Percentiles rank a stretch among this genome's conserved stretches.
Evolutionary conservation across 2,888 invertebrate species (phyloP).

Genomic region (Lutraria lutraria): DNA sequence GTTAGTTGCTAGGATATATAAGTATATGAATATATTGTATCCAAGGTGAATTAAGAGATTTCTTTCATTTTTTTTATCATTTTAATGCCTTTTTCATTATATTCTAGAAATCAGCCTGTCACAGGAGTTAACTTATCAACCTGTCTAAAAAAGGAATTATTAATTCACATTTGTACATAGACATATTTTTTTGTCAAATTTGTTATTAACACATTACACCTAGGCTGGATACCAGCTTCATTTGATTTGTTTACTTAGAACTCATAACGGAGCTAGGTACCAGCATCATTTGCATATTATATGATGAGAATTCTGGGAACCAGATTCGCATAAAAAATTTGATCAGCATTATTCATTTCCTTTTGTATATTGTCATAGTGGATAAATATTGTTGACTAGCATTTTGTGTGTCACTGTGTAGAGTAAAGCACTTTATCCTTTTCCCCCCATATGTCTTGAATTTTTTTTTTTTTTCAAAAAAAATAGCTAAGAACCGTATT

Average conservation of each 20-base stretch:
- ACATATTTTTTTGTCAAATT: conserved; percentile 14
- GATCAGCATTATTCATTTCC: conserved; percentile 28
- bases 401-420: conserved; percentile 14
- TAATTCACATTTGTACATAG: conserved; percentile 18
- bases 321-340: background rate
- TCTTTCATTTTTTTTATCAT: background rate
- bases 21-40: background rate
- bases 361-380: conserved; percentile 24
- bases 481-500: background rate
- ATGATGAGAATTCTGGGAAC: background rate
- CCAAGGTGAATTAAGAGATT: conserved; percentile 15
- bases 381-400: conserved; percentile 25
- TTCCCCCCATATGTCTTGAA: background rate
- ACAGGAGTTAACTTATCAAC: conserved; percentile 29
- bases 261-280: background rate
- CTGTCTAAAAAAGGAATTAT: conserved; percentile 40
- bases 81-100: conserved; percentile 4
- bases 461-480: background rate
- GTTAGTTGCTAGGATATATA: background rate
- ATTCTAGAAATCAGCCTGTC: conserved; percentile 5
- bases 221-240: background rate
- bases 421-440: conserved; percentile 3
- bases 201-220: conserved; percentile 17
- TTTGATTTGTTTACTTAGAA: background rate
- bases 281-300: conserved; percentile 8